phyloP scores from a whole-genome alignment of 1,140 invertebrate genomes.

The Babylonia areolata region DNA sequence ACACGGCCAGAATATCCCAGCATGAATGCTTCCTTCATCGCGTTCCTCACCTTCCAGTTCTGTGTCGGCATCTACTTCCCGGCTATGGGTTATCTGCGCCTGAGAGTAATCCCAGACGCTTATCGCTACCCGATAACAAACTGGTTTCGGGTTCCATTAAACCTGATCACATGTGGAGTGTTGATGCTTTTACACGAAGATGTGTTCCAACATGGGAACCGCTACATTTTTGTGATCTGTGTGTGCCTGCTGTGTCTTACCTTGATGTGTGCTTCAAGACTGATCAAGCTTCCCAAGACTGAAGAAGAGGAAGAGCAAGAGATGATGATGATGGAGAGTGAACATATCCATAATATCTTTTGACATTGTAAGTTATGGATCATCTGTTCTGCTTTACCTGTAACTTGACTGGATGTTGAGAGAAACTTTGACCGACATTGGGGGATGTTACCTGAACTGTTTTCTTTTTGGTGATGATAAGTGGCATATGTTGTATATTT shows the following conservation, averaged over 20 bases:
- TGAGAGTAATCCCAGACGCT: conserved; percentile 81
- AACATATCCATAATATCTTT: conserved; percentile 72
- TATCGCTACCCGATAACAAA: conserved; percentile 73
- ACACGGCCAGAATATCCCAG: conserved; percentile 62
- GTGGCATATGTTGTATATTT: too few relatives aligned
- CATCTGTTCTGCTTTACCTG: too few relatives aligned
- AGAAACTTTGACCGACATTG: too few relatives aligned
- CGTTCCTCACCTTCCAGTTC: conserved; percentile 82
- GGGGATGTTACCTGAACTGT: too few relatives aligned
- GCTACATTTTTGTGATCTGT: conserved; percentile 77
- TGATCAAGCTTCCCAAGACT: conserved; percentile 61
- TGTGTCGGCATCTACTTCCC: conserved; percentile 77
- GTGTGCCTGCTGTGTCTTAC: conserved; percentile 69
- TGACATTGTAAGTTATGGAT: too few relatives aligned
- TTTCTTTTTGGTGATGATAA: too few relatives aligned
- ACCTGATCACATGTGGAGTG: conserved; percentile 74
- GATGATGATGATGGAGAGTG: conserved; percentile 59
- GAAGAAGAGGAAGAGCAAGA: conserved; percentile 65
- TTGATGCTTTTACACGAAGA: conserved; percentile 78
- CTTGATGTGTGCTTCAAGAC: conserved; percentile 61
- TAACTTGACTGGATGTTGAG: too few relatives aligned
- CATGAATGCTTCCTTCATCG: conserved; percentile 76
- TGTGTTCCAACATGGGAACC: conserved; percentile 74
- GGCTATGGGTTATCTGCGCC: conserved; percentile 80
- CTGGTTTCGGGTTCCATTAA: conserved; percentile 76